Conservation (phyloP, 2,113 vertebrate genomes). For the Cepphus grylle region DNA sequence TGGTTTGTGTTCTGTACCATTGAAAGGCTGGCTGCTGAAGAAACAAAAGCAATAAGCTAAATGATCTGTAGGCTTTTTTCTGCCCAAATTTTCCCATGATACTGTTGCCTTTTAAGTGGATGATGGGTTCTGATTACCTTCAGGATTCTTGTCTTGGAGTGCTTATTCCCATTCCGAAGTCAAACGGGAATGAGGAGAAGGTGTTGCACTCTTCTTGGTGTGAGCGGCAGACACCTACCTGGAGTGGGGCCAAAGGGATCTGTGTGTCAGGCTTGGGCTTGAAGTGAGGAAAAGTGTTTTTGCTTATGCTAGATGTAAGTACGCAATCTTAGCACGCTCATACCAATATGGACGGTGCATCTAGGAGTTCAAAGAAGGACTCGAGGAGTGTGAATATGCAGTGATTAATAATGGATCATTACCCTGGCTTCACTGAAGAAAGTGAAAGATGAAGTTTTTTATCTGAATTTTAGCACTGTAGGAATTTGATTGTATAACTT, state of each 20-base stretch:
- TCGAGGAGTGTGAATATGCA: background rate
- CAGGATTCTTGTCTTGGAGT: background rate
- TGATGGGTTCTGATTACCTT: background rate
- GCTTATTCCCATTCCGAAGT: background rate
- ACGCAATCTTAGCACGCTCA: background rate
- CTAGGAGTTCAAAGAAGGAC: background rate
- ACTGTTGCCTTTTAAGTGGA: background rate
- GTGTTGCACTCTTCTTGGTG: background rate
- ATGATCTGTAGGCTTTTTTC: background rate
- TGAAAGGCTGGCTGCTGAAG: rapidly evolving
- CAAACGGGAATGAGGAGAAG: background rate
- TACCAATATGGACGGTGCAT: background rate
- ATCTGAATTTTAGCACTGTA: background rate
- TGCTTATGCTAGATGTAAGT: background rate
- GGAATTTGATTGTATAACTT: background rate
- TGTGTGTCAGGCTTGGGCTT: background rate
- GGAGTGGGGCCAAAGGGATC: background rate
- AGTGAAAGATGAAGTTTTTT: background rate
- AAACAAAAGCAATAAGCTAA: background rate
- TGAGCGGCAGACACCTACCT: background rate
- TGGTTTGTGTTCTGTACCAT: background rate
- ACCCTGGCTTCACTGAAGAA: background rate
- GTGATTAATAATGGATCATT: background rate
- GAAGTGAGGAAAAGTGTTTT: background rate
- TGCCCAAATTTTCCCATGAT: background rate